Conservation (phyloP, 2,113 vertebrate species). For the Psophia crepitans region DNA sequence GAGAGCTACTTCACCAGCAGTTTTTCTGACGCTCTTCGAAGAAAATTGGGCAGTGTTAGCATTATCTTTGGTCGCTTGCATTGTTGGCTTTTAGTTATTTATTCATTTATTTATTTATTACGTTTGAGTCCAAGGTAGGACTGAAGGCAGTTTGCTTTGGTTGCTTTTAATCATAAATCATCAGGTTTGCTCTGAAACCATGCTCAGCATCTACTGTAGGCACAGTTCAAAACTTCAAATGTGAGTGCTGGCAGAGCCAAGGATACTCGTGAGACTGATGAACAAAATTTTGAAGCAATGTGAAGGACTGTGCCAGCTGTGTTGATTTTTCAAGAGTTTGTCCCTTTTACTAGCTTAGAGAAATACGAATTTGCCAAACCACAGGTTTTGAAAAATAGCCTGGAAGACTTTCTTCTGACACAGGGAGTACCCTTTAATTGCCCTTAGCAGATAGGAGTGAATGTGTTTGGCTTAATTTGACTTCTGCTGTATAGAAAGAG, state of each 20-base stretch:
- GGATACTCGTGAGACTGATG: neutral
- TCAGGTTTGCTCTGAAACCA: neutral
- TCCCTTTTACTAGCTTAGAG: neutral
- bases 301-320: neutral
- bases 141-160: neutral
- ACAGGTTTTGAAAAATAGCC: neutral
- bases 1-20: neutral
- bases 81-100: neutral
- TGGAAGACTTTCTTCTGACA: neutral
- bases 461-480: accelerated
- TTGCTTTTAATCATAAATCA: neutral
- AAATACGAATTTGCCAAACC: neutral
- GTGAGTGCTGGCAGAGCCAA: neutral
- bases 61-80: neutral
- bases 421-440: neutral
- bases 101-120: neutral
- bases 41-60: neutral
- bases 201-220: neutral
- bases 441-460: neutral
- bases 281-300: neutral
- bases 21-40: neutral
- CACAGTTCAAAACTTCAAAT: neutral
- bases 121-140: neutral
- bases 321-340: neutral
- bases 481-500: neutral